phyloP scores from a whole-genome alignment of 2,113 vertebrate species.

The Oryzias curvinotus region DNA sequence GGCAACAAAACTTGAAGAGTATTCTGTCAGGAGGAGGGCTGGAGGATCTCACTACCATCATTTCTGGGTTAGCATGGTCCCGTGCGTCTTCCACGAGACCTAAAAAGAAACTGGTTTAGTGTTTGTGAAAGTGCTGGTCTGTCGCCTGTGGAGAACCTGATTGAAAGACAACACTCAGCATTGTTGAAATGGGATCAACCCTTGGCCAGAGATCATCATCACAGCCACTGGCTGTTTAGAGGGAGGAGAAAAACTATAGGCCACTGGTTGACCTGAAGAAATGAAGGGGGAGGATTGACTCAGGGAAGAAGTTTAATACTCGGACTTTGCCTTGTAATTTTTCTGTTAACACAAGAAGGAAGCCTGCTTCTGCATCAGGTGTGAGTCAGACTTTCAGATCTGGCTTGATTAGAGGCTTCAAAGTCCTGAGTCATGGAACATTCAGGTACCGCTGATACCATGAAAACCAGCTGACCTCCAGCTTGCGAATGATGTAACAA shows the following conservation, averaged over 20 bases:
- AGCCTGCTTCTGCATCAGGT: conserved; percentile 5
- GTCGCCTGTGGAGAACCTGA: conserved; percentile 49
- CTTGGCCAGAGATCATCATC: conserved; percentile 9
- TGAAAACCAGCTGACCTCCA: conserved; percentile 29
- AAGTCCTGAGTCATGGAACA: conserved; percentile 29
- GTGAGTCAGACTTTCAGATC: conserved; percentile 40
- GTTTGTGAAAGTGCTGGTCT: conserved; percentile 11
- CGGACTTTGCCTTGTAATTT: conserved; percentile 19
- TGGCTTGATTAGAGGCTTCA: conserved; percentile 19
- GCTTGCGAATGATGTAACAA: conserved; percentile 27
- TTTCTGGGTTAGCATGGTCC: conserved; percentile 24
- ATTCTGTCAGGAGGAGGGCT: conserved; percentile 30
- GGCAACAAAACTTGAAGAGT: conserved; percentile 39
- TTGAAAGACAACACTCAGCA: conserved; percentile 29
- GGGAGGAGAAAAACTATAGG: no score
- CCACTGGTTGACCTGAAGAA: conserved; percentile 5
- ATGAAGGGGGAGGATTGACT: conserved; percentile 38
- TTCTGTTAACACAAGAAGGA: conserved; percentile 1
- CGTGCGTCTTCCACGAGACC: neutral
- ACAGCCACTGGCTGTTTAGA: conserved; percentile 8
- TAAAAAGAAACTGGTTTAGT: neutral
- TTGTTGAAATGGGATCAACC: conserved; percentile 33
- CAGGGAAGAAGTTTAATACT: conserved; percentile 37
- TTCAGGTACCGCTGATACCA: conserved; percentile 29
- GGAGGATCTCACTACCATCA: conserved; percentile 7